Evolutionary conservation across 2,113 vertebrate species (phyloP).

Genomic region (mouse (Mus musculus)): DNA sequence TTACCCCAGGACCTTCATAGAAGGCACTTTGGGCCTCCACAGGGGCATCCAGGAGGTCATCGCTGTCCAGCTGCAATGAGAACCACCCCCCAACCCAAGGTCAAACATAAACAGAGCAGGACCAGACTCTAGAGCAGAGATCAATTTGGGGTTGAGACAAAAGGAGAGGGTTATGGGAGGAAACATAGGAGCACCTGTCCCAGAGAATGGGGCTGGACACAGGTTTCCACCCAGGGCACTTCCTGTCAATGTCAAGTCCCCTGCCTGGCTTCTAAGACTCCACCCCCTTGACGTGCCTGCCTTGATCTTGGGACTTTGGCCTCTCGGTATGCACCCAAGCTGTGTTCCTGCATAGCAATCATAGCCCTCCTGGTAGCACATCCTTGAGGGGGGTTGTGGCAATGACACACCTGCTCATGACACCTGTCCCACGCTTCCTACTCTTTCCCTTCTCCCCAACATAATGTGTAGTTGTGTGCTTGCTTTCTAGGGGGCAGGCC

Average conservation of each 20-base stretch:
- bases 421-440: fast-evolving
- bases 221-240: neutral
- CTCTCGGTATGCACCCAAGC: neutral
- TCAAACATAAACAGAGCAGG: slow-evolving; percentile 54
- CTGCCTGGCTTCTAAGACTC: neutral
- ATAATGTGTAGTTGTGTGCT: fast-evolving
- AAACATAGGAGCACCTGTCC: neutral
- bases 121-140: neutral
- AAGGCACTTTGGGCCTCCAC: slow-evolving; percentile 94
- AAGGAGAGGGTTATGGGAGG: too few species aligned
- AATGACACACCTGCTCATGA: neutral
- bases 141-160: neutral
- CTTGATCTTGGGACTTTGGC: neutral
- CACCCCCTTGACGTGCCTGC: neutral
- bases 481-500: neutral
- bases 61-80: slow-evolving; percentile 92
- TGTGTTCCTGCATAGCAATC: too few species aligned
- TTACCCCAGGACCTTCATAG: slow-evolving; percentile 94
- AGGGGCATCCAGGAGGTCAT: slow-evolving; percentile 95
- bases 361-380: too few species aligned
- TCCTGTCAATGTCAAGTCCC: too few species aligned
- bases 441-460: neutral
- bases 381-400: neutral
- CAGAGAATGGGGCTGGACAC: neutral
- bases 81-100: slow-evolving; percentile 63